Base-by-base conservation (phyloP, 1,140 invertebrate species). In the Drosophila pandora region DNA sequence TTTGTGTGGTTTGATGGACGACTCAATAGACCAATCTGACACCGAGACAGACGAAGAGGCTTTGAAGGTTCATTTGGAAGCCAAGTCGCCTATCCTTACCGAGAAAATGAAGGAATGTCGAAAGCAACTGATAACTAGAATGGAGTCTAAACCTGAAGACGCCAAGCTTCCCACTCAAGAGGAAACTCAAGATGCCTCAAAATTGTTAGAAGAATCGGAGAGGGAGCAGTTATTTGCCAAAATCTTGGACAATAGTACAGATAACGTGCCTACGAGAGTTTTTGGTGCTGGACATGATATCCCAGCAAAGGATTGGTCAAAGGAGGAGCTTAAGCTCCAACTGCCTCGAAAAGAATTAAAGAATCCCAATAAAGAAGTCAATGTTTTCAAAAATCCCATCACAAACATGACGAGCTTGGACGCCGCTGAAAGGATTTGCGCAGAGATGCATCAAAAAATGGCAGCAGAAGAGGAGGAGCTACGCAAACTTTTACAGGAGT, bases 211-310 rank as follows among this genome's bases (percentile, higher is more conserved):
- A 0, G 6, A 17, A 12, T 2, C 32, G 1, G 30, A 30, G 55
- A 7, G 72, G 58, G 80, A 84, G 6, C 47, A 43, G n/a, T 65
- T 61, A 0, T 78, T 78, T 23, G 82, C 82, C 2, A 82, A 87
- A n/a, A 43, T 65, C 2, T 25, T 87, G 12, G 83, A 83, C 23
- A 39, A 75, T 2, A 52, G 43, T 6, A 52, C 79, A 1, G 82
- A 87, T 23, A 52, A 87, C 76, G 83, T 87, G 45, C 78, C 82
- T 0, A 88, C 57, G 12, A 78, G 82, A 2, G 63, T 87, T 1
- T 87, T 79, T 30, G 82, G 83, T 0, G 30, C 52, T n/a, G 74
- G 59, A 1, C 67, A 17, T 6, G 82, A 87, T 53, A 39, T n/a
- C 0, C 82, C 79, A 32, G 61, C 73, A 32, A 8, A 62, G 0